These are phyloP conservation scores for Acromyrmex echinatior DNA, from an alignment of 1,140 invertebrate species.

Conservation along the genomic window DNA sequence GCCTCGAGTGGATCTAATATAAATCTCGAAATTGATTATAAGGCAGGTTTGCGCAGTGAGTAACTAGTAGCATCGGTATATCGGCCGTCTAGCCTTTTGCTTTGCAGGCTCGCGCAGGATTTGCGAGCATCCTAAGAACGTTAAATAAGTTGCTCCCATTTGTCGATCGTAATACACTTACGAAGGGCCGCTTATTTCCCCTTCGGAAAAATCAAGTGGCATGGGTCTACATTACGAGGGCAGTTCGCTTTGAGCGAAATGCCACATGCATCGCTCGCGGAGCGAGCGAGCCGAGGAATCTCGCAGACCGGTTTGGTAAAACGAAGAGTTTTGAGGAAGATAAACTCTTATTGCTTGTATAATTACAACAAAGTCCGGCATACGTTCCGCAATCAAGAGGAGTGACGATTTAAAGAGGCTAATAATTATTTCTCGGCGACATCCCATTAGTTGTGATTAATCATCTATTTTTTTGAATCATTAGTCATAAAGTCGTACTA, in stretches of 20 bases:
- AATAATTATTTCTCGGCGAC: conserved; percentile 56
- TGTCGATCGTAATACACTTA: conserved; percentile 64
- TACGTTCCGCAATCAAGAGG: conserved; percentile 39
- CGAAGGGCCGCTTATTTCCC: conserved; percentile 55
- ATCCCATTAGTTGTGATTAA: conserved; percentile 53
- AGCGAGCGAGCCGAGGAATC: conserved; percentile 26
- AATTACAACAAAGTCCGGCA: conserved; percentile 57
- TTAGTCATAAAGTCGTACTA: conserved; percentile 32
- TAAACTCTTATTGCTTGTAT: conserved; percentile 57
- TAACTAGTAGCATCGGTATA: conserved; percentile 46
- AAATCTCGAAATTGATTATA: conserved; percentile 65
- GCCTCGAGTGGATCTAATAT: conserved; percentile 59
- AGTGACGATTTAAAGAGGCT: conserved; percentile 60
- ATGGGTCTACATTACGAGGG: conserved; percentile 62
- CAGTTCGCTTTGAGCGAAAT: conserved; percentile 59
- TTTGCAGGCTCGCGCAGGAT: conserved; percentile 41
- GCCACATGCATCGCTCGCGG: conserved; percentile 50
- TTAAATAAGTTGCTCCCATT: conserved; percentile 64
- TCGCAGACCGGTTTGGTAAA: conserved; percentile 56
- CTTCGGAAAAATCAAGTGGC: conserved; percentile 54
- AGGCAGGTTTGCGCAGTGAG: conserved; percentile 57
- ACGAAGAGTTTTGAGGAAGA: conserved; percentile 50
- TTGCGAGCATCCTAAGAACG: conserved; percentile 63
- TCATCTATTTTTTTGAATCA: conserved; percentile 34
- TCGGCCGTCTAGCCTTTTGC: conserved; percentile 40